Base-by-base conservation (phyloP, 2,888 invertebrate species). In the Dexiosoma caninum region DNA sequence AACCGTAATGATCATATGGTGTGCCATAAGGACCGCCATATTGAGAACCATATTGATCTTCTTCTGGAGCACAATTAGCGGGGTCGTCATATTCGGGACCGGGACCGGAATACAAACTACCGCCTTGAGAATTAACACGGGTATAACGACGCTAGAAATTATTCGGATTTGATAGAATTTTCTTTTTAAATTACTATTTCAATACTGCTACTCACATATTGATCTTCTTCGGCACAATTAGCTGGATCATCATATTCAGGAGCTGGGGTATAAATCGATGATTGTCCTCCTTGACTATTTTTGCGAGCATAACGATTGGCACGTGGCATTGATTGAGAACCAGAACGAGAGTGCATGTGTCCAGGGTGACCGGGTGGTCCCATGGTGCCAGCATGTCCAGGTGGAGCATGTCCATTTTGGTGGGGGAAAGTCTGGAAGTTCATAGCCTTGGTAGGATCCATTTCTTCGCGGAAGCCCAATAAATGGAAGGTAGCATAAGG, bases 401-500 rank as follows among this genome's bases (percentile, higher is more conserved):
- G 94, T 69, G 92, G 93, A 35, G 92, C 92, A 79, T 91, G 91
- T 78, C 91, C 91, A 82, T 92, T 92, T 76, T 94, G 94, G 90
- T 96, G 96, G 1, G 95, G 95, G 92, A 95, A 95, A 85, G 96
- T 95, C 91, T 96, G 93, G 94, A 96, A 84, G 91, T 96, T 92
- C 94, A 96, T 93, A 42, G 96, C 96, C 92, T 96, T 97, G 90
- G 92, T 94, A 55, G 96, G 97, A 90, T 97, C 97, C 96, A 97
- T 97, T 92, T 97, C 97, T 90, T 97, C 97, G 86, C 97, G 95
- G 95, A 97, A 97, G 85, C 97, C 97, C 75, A 97, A 93, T 87
- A 97, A 92, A 90, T 98, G 97, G 95, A 98, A 98, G 46, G 98
- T 98, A 8, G 98, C 98, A 91, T 98, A 98, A 49, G 98, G 98